Percentiles rank a stretch among this genome's conserved stretches.
Evolutionary conservation across 2,797 vertebrate species (phyloP).

Genomic region (Sebastiscus albofasciatus): DNA sequence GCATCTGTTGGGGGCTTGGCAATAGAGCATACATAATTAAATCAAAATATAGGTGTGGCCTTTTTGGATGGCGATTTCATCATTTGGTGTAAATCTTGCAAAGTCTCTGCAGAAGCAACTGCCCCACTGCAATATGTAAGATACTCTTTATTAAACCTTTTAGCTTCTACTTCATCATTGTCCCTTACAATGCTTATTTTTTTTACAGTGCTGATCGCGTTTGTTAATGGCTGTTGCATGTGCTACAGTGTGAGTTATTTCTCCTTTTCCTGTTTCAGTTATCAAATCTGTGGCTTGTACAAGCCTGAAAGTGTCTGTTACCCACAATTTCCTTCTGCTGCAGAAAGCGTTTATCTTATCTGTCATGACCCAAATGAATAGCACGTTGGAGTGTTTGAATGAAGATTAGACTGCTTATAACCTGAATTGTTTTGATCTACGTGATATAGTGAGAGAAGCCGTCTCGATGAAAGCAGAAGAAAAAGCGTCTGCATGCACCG

Average conservation of each 20-base stretch:
- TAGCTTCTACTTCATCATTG: background rate
- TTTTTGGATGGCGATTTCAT: background rate
- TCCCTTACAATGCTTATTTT: background rate
- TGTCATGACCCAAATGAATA: conserved; percentile 39
- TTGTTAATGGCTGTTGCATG: conserved; percentile 26
- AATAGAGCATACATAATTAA: background rate
- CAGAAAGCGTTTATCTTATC: conserved; percentile 41
- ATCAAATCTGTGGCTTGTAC: conserved; percentile 45
- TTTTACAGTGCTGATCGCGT: background rate
- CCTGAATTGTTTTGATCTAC: conserved; percentile 8
- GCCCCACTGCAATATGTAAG: background rate
- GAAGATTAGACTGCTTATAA: conserved; percentile 8
- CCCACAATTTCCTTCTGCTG: conserved; percentile 53
- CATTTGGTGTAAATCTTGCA: conserved; percentile 13
- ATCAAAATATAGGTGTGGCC: conserved; percentile 5
- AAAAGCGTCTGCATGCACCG: background rate
- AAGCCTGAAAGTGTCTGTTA: conserved; percentile 47
- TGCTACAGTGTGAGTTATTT: conserved; percentile 21
- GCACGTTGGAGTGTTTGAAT: conserved; percentile 5
- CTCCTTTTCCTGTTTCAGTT: conserved; percentile 40
- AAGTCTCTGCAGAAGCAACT: background rate
- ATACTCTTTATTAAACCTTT: background rate
- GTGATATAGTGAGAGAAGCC: background rate
- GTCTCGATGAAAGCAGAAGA: background rate
- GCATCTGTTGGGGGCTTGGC: background rate